phyloP scores from a whole-genome alignment of 1,140 invertebrate genomes.

The Halesus radiatus region DNA sequence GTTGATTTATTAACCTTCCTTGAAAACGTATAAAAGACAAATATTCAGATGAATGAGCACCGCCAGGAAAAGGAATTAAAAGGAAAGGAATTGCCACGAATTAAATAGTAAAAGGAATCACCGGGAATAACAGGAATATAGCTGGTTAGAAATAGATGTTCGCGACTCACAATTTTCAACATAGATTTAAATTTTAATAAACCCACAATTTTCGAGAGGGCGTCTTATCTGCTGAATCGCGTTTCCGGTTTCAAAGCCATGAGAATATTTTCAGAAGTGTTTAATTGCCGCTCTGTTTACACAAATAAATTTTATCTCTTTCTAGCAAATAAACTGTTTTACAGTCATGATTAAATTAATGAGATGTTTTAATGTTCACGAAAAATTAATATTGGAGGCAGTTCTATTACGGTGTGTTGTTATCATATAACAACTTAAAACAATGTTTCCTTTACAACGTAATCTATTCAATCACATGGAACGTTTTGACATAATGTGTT shows the following conservation, averaged over 20 bases:
- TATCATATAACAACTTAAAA: too few relatives aligned
- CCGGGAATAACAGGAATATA: background rate
- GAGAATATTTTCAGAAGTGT: background rate
- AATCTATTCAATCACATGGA: too few relatives aligned
- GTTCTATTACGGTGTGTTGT: too few relatives aligned
- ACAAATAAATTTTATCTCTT: too few relatives aligned
- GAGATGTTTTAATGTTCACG: too few relatives aligned
- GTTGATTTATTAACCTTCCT: conserved; percentile 40
- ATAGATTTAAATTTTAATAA: conserved; percentile 1
- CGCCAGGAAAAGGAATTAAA: conserved; percentile 7
- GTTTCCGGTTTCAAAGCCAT: background rate
- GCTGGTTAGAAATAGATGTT: background rate
- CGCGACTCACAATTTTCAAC: background rate
- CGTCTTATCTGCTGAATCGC: background rate
- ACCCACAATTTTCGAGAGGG: background rate
- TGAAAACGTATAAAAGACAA: conserved; percentile 39
- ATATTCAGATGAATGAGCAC: conserved; percentile 34
- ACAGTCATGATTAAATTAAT: too few relatives aligned
- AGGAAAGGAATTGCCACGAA: conserved; percentile 18
- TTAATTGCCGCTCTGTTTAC: too few relatives aligned
- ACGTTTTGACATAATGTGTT: too few relatives aligned
- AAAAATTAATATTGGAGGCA: too few relatives aligned
- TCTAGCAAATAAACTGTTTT: too few relatives aligned
- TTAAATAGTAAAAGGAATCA: conserved; percentile 4
- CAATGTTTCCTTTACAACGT: too few relatives aligned